A percentile compares a stretch with the other conserved stretches of the same genome.
These are phyloP conservation scores for Drosophila recens DNA, from an alignment of 2,888 invertebrate genomes.

Conservation along the genomic window DNA sequence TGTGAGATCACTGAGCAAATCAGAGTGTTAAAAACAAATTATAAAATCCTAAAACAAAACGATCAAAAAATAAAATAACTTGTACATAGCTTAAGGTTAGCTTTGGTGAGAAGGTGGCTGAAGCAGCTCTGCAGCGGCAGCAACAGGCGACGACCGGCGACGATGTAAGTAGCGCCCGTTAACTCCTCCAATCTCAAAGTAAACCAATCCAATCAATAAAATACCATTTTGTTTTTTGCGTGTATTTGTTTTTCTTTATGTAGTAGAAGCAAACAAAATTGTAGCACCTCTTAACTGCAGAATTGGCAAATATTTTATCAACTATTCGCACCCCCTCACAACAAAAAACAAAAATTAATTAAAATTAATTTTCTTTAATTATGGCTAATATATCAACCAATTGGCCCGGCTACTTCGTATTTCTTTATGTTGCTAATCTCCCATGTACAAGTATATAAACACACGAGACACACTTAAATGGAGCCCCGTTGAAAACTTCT, in stretches of 20 bases:
- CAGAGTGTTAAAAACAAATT: conserved; percentile 41
- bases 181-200: conserved; percentile 46
- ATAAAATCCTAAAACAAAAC: conserved; percentile 33
- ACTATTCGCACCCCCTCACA: conserved; percentile 45
- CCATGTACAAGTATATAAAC: conserved; percentile 8
- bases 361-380: conserved; percentile 28
- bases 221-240: conserved; percentile 31
- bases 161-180: conserved; percentile 71
- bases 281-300: conserved; percentile 43
- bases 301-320: conserved; percentile 44
- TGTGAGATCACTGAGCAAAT: conserved; percentile 36
- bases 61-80: conserved; percentile 50
- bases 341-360: conserved; percentile 27
- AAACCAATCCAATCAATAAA: conserved; percentile 36
- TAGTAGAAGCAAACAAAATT: conserved; percentile 46
- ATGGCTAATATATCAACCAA: conserved; percentile 47
- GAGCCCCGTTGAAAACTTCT: conserved; percentile 14
- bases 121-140: conserved; percentile 69
- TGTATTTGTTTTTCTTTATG: conserved; percentile 41
- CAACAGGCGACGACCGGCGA: conserved; percentile 71
- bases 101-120: conserved; percentile 75
- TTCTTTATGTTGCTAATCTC: conserved; percentile 59
- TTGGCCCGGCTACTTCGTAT: conserved; percentile 62
- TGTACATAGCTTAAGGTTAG: conserved; percentile 74
- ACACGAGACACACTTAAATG: conserved; percentile 12